Percentiles rank a stretch among this genome's conserved stretches.
These are phyloP conservation scores for Kryphioiulus occultus DNA, from an alignment of 2,888 invertebrate species.

Conservation along the genomic window DNA sequence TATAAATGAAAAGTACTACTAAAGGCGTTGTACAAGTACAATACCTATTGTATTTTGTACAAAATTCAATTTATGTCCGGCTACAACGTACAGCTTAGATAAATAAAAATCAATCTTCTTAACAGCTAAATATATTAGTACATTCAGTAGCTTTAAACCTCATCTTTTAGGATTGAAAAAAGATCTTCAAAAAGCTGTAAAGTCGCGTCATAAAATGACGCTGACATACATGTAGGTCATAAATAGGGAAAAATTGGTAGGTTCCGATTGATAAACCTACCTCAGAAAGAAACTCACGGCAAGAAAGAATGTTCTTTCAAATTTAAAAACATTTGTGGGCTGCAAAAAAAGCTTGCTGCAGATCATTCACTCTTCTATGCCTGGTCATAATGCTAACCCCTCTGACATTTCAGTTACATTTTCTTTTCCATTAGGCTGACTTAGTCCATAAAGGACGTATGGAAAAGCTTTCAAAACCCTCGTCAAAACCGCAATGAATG, in stretches of 20 bases:
- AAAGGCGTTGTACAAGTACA: not conserved
- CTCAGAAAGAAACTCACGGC: not conserved
- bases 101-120: not conserved
- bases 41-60: not conserved
- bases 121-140: not conserved
- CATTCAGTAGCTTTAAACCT: not conserved
- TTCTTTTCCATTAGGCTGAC: not conserved
- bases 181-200: not conserved
- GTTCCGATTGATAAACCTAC: not conserved
- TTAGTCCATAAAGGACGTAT: not conserved
- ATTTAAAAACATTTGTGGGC: not conserved
- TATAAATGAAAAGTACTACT: not conserved
- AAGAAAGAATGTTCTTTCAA: not conserved
- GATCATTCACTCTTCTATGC: not conserved
- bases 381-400: not conserved
- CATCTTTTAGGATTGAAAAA: not conserved
- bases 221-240: not conserved
- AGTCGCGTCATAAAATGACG: not conserved
- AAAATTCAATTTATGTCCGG: not conserved
- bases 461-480: not conserved
- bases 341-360: not conserved
- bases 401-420: not conserved
- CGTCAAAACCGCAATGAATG: not conserved
- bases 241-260: not conserved
- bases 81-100: not conserved